Conservation (phyloP, 2,113 vertebrate species). For the Lamprotornis superbus region DNA sequence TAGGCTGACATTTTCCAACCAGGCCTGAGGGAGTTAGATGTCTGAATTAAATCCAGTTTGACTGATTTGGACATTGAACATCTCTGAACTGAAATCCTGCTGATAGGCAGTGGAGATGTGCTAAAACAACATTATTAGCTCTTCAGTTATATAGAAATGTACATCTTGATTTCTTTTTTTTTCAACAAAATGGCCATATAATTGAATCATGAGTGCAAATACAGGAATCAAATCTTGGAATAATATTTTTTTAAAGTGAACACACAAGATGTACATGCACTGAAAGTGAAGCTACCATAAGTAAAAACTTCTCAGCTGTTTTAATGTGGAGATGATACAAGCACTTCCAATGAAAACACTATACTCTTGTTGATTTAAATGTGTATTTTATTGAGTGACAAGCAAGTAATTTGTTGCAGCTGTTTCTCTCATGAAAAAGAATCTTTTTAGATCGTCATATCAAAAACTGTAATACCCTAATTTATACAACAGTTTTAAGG, state of each 20-base stretch:
- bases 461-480: not conserved
- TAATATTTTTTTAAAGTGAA: not conserved
- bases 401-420: not conserved
- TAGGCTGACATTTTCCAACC: constrained; percentile 57
- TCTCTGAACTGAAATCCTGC: not conserved
- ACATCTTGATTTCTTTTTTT: not conserved
- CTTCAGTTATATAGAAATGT: not conserved
- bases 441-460: not conserved
- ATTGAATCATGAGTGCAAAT: not conserved
- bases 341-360: not conserved
- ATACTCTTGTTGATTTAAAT: not conserved
- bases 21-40: constrained; percentile 43
- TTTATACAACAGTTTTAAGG: not conserved
- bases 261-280: not conserved
- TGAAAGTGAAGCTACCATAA: not conserved
- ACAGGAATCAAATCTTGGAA: not conserved
- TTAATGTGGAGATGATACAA: not conserved
- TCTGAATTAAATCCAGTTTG: constrained; percentile 54
- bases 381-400: not conserved
- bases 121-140: not conserved
- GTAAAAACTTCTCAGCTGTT: not conserved
- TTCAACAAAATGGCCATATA: not conserved
- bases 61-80: constrained; percentile 9
- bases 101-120: not conserved
- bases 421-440: not conserved